Conservation (phyloP, 2,888 invertebrate genomes). For the Acanthoscelides obtectus region DNA sequence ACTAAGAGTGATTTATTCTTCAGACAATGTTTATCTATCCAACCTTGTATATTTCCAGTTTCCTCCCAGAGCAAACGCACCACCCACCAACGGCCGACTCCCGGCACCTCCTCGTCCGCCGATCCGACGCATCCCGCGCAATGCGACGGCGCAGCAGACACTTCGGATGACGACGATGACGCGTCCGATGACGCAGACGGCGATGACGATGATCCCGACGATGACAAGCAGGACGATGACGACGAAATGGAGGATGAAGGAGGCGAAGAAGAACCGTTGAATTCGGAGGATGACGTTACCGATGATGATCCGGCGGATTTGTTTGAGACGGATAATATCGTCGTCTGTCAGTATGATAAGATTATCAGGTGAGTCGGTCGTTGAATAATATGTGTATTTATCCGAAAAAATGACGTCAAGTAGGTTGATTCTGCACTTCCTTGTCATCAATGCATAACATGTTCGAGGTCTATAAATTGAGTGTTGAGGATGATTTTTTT, state of each 20-base stretch:
- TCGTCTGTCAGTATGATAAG: constrained; percentile 99
- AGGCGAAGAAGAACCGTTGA: constrained; percentile 77
- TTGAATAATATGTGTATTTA: too few species aligned
- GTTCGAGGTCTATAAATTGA: too few species aligned
- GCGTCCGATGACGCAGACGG: constrained; percentile 60
- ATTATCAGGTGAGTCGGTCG: constrained; percentile 61
- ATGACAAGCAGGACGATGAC: constrained; percentile 59
- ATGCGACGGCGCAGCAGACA: constrained; percentile 57
- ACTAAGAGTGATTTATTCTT: too few species aligned
- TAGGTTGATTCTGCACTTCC: too few species aligned
- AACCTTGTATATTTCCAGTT: neutral
- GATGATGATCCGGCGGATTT: constrained; percentile 94
- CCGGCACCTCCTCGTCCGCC: neutral
- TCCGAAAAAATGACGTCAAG: too few species aligned
- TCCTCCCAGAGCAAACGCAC: neutral
- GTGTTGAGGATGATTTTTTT: too few species aligned
- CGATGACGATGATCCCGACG: constrained; percentile 60
- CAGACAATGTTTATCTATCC: too few species aligned
- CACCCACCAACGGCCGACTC: neutral
- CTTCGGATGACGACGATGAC: constrained; percentile 70
- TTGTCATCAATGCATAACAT: too few species aligned
- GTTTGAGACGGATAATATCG: constrained; percentile 98
- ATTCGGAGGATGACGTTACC: constrained; percentile 96
- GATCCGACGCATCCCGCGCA: constrained; percentile 23
- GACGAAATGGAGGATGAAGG: constrained; percentile 48